Evolutionary conservation across 2,113 vertebrate genomes (phyloP), one percentile per base, ranked within the genome.

Genomic region (Nerophis lumbriciformis): DNA sequence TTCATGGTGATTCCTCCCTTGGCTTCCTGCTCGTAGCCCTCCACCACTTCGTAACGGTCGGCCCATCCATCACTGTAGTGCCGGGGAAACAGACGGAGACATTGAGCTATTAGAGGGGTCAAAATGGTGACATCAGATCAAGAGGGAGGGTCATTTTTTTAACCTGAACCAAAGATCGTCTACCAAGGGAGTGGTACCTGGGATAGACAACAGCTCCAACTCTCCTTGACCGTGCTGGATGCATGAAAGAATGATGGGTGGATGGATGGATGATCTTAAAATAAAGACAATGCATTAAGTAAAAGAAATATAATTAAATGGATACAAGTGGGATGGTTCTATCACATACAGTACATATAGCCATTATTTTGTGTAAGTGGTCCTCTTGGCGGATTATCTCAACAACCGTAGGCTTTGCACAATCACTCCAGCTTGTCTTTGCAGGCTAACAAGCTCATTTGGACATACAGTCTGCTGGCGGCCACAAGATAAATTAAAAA

Each of bases 1-100:
- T 99, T 99, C 87, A 99, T 98, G 1, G 97, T 99, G 86, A 99
- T 99, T 39, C 97, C 97, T 48, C 96, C 94, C 0, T 96, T 94
- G 9, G 97, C 96, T 84, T 99, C 96, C 36, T 92, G 91, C 78
- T 99, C 97, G 0, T 92, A 99, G 6, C 95, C 94, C 84, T 98
- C 96, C 57, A 99, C 97, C 52, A 99, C 97, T 88, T 99, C 97
- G 62, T 98, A 93, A 66, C 97, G 94, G 85, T 99, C 97, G 48
- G 97, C 97, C 97, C 97, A 99, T 15, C 97, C 97, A 0, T 99
- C 97, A 84, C 97, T 99, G 69, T 35, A 48, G 37, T 21, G 51
- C 42, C 8, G n/a, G 61, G 49, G 59, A 60, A 45, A 59, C n/a
- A 57, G 47, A 71, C 6, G 19, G 45, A 16, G 61, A 56, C 47